These are phyloP conservation scores for Meles meles DNA, from an alignment of 2,113 vertebrate genomes.

Conservation along the genomic window DNA sequence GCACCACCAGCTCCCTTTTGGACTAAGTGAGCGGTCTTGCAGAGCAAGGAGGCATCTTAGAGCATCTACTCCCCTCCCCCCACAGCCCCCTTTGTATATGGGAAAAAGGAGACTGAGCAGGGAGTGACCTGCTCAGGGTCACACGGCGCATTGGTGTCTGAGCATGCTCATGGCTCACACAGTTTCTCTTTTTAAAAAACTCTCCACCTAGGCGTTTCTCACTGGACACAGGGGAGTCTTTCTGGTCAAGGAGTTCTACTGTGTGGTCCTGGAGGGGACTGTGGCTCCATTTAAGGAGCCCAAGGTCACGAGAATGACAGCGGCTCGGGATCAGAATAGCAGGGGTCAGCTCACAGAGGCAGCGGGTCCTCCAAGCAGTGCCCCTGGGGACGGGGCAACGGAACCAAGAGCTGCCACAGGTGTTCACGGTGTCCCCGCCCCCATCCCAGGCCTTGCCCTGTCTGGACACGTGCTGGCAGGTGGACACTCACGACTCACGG, in stretches of 20 bases:
- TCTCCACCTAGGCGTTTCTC: not conserved
- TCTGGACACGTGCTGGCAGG: rapidly evolving
- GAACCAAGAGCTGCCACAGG: not conserved
- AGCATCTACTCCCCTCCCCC: not conserved
- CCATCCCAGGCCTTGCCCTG: too few relatives aligned
- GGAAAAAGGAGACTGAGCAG: rapidly evolving
- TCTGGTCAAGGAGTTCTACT: too few relatives aligned
- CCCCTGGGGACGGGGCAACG: not conserved
- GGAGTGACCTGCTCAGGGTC: not conserved
- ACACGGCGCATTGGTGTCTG: not conserved
- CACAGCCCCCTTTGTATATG: too few relatives aligned
- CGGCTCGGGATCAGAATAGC: not conserved
- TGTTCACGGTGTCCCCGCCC: rapidly evolving
- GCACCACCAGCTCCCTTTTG: rapidly evolving
- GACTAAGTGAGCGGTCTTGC: rapidly evolving
- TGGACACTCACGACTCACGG: rapidly evolving
- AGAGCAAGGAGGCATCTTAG: not conserved
- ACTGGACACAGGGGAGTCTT: not conserved
- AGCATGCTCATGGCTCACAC: rapidly evolving
- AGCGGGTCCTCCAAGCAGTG: not conserved
- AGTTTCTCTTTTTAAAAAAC: not conserved
- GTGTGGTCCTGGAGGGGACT: not conserved
- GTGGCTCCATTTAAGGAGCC: not conserved
- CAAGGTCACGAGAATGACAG: not conserved
- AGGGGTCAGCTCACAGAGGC: not conserved